Conservation (phyloP, 2,797 vertebrate species). For the Botia kubotai region DNA sequence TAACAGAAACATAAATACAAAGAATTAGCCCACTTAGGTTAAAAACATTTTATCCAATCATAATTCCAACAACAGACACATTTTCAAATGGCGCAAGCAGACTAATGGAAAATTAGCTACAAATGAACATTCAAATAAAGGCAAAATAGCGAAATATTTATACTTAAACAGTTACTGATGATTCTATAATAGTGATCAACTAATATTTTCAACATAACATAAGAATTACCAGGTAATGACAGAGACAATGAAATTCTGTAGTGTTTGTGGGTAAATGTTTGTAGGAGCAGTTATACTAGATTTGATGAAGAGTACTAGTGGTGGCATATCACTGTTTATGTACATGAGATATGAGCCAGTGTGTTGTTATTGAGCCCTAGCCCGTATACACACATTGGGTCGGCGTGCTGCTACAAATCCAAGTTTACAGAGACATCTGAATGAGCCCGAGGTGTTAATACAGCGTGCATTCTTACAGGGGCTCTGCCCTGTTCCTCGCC, state of each 20-base stretch:
- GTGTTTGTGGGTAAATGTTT: conserved; percentile 23
- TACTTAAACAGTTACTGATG: conserved; percentile 19
- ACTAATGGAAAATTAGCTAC: background rate
- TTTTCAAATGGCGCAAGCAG: conserved; percentile 19
- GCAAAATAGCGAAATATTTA: background rate
- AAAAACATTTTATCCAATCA: conserved; percentile 27
- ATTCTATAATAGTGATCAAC: background rate
- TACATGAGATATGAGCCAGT: conserved; percentile 25
- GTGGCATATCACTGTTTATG: conserved; percentile 18
- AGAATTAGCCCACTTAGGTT: conserved; percentile 21
- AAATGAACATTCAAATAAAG: background rate
- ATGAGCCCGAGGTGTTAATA: conserved; percentile 87
- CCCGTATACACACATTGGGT: conserved; percentile 80
- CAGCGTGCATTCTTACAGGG: conserved; percentile 89
- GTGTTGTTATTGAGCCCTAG: conserved; percentile 69
- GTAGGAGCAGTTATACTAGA: conserved; percentile 34
- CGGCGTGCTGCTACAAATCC: conserved; percentile 82
- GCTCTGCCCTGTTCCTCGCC: conserved; percentile 77
- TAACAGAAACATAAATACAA: conserved; percentile 20
- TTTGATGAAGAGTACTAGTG: conserved; percentile 43
- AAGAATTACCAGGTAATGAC: conserved; percentile 9
- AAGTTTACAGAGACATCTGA: conserved; percentile 87
- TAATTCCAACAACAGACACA: conserved; percentile 26
- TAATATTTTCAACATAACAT: background rate
- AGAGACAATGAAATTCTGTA: background rate